A percentile compares a stretch with the other conserved stretches of the same genome.
These are phyloP conservation scores for Aricia agestis DNA, from an alignment of 1,140 invertebrate genomes.

Conservation along the genomic window DNA sequence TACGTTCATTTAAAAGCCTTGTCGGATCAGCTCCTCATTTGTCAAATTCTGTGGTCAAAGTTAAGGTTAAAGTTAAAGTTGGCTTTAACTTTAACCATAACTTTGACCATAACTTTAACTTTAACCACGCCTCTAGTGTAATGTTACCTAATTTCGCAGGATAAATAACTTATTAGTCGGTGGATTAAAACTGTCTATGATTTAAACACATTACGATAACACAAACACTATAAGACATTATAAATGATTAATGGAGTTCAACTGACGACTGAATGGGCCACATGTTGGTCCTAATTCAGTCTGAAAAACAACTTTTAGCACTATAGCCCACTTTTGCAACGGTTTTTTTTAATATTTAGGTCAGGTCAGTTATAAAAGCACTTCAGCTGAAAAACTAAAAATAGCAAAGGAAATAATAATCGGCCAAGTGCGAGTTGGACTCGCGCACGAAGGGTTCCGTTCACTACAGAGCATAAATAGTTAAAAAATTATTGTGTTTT, in stretches of 20 bases:
- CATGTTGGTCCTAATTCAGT: neutral
- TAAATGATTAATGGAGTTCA: neutral
- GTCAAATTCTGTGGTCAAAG: too few species aligned
- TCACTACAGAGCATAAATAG: too few species aligned
- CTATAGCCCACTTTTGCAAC: conserved; percentile 1
- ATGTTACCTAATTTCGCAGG: neutral
- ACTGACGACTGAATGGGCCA: neutral
- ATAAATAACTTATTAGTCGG: neutral
- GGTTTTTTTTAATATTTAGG: neutral
- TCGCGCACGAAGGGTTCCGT: too few species aligned
- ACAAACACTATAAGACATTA: neutral
- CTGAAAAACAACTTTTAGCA: conserved; percentile 9
- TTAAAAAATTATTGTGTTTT: too few species aligned
- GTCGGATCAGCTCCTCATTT: too few species aligned
- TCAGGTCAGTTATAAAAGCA: neutral
- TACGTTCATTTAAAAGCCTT: too few species aligned
- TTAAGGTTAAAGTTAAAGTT: too few species aligned
- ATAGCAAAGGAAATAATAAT: too few species aligned
- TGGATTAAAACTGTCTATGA: neutral
- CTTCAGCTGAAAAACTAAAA: neutral
- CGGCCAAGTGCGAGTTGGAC: too few species aligned
- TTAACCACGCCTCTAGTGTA: too few species aligned
- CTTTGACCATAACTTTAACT: too few species aligned
- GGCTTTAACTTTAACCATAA: too few species aligned
- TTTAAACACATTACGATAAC: neutral